These are phyloP conservation scores for Alviniconcha marisindica DNA, from an alignment of 1,140 invertebrate species.

Conservation along the genomic window DNA sequence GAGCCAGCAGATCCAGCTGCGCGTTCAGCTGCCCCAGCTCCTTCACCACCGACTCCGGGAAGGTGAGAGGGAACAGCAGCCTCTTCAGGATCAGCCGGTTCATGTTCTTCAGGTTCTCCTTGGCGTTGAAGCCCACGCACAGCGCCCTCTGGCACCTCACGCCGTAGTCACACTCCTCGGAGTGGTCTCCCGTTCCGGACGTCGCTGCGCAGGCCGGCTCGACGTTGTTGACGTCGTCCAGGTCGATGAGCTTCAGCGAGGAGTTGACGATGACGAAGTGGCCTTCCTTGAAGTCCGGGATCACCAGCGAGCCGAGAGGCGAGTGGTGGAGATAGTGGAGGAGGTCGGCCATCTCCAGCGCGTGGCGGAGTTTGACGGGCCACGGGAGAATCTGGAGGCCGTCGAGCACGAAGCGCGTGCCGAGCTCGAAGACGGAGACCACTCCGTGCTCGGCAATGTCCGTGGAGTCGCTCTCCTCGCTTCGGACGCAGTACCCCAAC, in stretches of 20 bases:
- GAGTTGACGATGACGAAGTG: conserved; percentile 69
- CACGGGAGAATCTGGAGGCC: conserved; percentile 62
- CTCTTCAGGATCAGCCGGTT: conserved; percentile 68
- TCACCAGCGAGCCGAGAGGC: conserved; percentile 69
- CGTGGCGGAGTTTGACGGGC: conserved; percentile 55
- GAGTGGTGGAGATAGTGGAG: conserved; percentile 70
- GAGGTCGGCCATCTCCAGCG: conserved; percentile 64
- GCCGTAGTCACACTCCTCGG: conserved; percentile 60
- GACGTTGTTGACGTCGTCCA: conserved; percentile 72
- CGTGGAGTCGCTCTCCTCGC: conserved; percentile 70
- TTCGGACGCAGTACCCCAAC: conserved; percentile 71
- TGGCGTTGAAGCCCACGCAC: conserved; percentile 71
- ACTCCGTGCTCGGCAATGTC: conserved; percentile 71
- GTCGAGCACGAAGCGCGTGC: conserved; percentile 60
- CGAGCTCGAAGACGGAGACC: conserved; percentile 67
- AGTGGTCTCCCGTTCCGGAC: neutral
- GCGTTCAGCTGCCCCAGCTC: conserved; percentile 53
- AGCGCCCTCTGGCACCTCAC: conserved; percentile 61
- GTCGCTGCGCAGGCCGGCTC: conserved; percentile 66
- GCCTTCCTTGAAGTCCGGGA: conserved; percentile 72
- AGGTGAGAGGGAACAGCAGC: conserved; percentile 61
- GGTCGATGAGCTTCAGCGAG: conserved; percentile 70
- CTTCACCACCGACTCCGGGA: conserved; percentile 51
- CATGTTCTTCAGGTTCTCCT: conserved; percentile 70
- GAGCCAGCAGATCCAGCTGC: conserved; percentile 50